A percentile compares a stretch with the other conserved stretches of the same genome.
These are phyloP conservation scores for Paratrypauchen microcephalus DNA, from an alignment of 2,797 vertebrate species.

Conservation along the genomic window DNA sequence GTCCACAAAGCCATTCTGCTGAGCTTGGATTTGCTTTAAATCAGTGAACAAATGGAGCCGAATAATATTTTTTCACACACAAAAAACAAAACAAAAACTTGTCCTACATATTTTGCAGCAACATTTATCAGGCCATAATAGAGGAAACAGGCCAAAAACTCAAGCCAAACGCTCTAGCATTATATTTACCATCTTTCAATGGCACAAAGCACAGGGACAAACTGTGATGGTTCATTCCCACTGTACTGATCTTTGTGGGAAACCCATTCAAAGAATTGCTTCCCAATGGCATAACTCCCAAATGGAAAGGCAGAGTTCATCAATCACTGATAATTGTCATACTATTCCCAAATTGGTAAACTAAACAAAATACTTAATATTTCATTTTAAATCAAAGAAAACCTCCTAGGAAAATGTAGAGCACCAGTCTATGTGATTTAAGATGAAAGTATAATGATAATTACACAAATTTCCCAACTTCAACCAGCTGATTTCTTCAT, in stretches of 20 bases:
- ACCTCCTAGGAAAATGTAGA: no score
- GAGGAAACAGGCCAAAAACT: slow-evolving; percentile 21
- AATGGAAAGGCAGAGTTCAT: neutral
- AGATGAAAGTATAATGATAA: no score
- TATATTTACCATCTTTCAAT: slow-evolving; percentile 2
- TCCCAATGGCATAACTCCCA: neutral
- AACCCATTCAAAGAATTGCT: slow-evolving; percentile 11
- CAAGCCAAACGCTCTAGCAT: slow-evolving; percentile 13
- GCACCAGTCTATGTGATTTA: no score
- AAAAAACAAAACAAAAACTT: slow-evolving; percentile 5
- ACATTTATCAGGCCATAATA: slow-evolving; percentile 24
- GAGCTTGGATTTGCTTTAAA: neutral
- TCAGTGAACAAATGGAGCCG: neutral
- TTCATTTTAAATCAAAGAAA: no score
- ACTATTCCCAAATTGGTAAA: neutral
- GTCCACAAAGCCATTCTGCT: neutral
- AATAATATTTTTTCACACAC: neutral
- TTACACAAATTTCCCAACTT: no score
- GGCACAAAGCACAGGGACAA: neutral
- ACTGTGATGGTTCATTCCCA: slow-evolving; percentile 3
- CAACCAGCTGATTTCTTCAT: no score
- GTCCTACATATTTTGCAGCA: slow-evolving; percentile 18
- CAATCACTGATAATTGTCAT: no score
- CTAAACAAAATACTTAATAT: no score
- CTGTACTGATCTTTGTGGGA: slow-evolving; percentile 11